Conservation (phyloP, 2,888 invertebrate species). For the Stenchaetothrips biformis region DNA sequence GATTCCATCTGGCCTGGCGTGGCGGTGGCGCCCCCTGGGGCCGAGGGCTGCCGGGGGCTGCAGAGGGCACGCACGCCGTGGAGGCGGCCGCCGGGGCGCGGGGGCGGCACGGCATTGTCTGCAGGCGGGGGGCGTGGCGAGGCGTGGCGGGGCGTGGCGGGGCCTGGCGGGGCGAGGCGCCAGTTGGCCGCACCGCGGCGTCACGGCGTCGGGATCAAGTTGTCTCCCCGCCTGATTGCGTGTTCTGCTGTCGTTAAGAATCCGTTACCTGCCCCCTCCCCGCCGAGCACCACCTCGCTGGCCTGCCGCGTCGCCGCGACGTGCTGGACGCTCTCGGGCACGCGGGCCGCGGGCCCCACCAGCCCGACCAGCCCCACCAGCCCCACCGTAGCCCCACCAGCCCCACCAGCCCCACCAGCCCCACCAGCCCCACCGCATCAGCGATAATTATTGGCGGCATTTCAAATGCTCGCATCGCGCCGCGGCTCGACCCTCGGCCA, state of each 20-base stretch:
- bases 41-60: too few relatives aligned
- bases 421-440: too few relatives aligned
- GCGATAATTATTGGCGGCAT: too few relatives aligned
- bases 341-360: not conserved
- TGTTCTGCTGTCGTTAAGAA: conserved; percentile 4
- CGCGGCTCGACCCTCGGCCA: too few relatives aligned
- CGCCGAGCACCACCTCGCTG: not conserved
- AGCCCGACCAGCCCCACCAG: not conserved
- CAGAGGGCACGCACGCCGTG: too few relatives aligned
- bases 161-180: not conserved
- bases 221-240: conserved; percentile 21
- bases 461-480: too few relatives aligned
- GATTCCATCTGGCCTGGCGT: not conserved
- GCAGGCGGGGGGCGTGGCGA: not conserved
- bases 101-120: not conserved
- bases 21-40: too few relatives aligned
- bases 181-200: not conserved
- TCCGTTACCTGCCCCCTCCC: conserved; percentile 1
- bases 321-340: not conserved
- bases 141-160: conserved; percentile 1
- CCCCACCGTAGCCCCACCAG: not conserved
- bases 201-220: conserved; percentile 5
- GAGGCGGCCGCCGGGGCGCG: too few relatives aligned
- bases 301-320: not conserved
- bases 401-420: too few relatives aligned